These are phyloP conservation scores for Epirrhoe alternata DNA, from an alignment of 2,888 invertebrate genomes.

Conservation along the genomic window DNA sequence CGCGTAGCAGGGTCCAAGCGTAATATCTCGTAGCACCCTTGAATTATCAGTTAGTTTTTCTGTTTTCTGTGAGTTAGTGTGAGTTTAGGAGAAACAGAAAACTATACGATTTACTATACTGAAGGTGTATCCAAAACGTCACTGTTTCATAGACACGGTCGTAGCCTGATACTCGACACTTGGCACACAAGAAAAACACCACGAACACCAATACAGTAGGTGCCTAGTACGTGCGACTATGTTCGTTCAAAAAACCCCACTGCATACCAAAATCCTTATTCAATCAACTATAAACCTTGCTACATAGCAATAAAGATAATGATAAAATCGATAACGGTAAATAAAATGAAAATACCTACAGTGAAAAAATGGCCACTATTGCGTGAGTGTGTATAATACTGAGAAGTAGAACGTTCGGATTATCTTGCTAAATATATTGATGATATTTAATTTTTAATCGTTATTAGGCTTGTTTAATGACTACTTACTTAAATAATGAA, in stretches of 20 bases:
- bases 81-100: neutral
- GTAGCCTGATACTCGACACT: slow-evolving; percentile 39
- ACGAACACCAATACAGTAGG: slow-evolving; percentile 49
- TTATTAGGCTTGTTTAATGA: too few species aligned
- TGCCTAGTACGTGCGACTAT: slow-evolving; percentile 51
- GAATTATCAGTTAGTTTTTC: neutral
- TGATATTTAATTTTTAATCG: too few species aligned
- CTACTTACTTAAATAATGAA: too few species aligned
- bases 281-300: slow-evolving; percentile 49
- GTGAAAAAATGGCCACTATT: neutral
- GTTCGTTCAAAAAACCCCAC: slow-evolving; percentile 42
- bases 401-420: slow-evolving; percentile 22
- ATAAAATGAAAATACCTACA: slow-evolving; percentile 5
- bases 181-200: slow-evolving; percentile 60
- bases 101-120: neutral
- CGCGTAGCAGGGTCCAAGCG: slow-evolving; percentile 35
- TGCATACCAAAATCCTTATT: slow-evolving; percentile 36
- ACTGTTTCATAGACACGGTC: slow-evolving; percentile 16
- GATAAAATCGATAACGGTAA: slow-evolving; percentile 33
- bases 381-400: neutral
- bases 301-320: slow-evolving; percentile 41
- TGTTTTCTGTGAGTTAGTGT: neutral
- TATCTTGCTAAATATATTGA: slow-evolving; percentile 19
- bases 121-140: slow-evolving; percentile 3
- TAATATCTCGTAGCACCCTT: slow-evolving; percentile 19